Evolutionary conservation across 1,140 invertebrate genomes (phyloP).

Genomic region (Copidosoma floridanum): DNA sequence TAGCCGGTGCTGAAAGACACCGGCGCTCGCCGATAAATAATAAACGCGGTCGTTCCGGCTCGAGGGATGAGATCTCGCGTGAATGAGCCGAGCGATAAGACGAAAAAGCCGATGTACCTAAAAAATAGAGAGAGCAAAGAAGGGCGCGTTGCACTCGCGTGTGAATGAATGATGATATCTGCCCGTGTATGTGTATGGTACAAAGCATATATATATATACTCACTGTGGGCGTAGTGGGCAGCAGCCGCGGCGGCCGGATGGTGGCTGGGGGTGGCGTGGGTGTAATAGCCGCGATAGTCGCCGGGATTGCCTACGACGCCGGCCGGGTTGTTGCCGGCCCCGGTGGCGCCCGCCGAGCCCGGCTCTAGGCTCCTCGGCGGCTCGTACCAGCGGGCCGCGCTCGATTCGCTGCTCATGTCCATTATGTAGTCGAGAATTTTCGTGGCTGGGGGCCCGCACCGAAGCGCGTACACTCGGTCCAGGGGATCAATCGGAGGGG

Average conservation of each 20-base stretch:
- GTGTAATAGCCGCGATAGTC: slow-evolving; percentile 55
- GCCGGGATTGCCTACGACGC: slow-evolving; percentile 43
- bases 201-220: too few species aligned
- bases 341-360: slow-evolving; percentile 33
- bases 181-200: too few species aligned
- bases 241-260: slow-evolving; percentile 50
- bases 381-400: slow-evolving; percentile 55
- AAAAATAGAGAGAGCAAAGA: background rate
- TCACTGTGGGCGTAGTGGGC: slow-evolving; percentile 56
- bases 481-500: too few species aligned
- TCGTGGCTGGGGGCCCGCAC: slow-evolving; percentile 29
- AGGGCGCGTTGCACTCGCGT: background rate
- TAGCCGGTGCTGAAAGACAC: too few species aligned
- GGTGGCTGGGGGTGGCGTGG: slow-evolving; percentile 50
- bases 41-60: background rate
- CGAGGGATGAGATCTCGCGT: background rate
- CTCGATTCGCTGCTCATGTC: slow-evolving; percentile 58
- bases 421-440: slow-evolving; percentile 51
- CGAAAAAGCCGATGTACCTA: background rate
- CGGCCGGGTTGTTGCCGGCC: slow-evolving; percentile 41
- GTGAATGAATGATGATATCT: too few species aligned
- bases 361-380: slow-evolving; percentile 51
- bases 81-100: background rate
- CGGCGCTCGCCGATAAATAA: too few species aligned
- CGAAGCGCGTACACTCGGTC: slow-evolving; percentile 18